phyloP scores from a whole-genome alignment of 1,140 invertebrate species.

The Temnothorax curvispinosus region DNA sequence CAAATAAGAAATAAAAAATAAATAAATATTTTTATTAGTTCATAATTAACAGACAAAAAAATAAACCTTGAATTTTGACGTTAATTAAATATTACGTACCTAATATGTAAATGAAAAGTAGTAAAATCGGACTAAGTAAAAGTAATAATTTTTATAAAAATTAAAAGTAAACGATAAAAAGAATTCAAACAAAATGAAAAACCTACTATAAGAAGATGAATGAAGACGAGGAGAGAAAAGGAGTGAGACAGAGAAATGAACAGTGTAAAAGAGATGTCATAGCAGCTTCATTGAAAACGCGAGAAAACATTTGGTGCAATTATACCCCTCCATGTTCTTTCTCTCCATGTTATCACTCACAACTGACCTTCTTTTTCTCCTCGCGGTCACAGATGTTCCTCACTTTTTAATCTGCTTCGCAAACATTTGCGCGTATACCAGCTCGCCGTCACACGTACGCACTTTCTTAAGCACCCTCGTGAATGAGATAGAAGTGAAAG shows the following conservation, averaged over 20 bases:
- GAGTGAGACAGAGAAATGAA: neutral
- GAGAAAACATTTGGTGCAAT: conserved; percentile 68
- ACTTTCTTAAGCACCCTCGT: neutral
- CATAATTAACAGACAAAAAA: neutral
- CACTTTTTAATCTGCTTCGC: conserved; percentile 66
- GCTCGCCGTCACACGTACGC: conserved; percentile 5
- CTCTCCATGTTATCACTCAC: neutral
- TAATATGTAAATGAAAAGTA: neutral
- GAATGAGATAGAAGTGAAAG: neutral
- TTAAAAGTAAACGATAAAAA: conserved; percentile 13
- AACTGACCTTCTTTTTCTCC: neutral
- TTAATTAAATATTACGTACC: too few relatives aligned
- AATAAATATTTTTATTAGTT: neutral
- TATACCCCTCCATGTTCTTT: conserved; percentile 60
- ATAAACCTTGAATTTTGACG: neutral
- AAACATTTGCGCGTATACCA: conserved; percentile 43
- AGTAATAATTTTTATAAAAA: neutral
- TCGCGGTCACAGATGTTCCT: conserved; percentile 39
- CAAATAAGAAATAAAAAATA: neutral
- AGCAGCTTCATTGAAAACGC: conserved; percentile 54
- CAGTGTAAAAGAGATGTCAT: conserved; percentile 58
- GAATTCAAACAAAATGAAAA: conserved; percentile 21
- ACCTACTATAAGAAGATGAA: neutral
- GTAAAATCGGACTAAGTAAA: neutral
- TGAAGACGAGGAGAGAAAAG: conserved; percentile 33